Base-by-base conservation (phyloP, 2,888 invertebrate genomes). In the Noctua janthe region DNA sequence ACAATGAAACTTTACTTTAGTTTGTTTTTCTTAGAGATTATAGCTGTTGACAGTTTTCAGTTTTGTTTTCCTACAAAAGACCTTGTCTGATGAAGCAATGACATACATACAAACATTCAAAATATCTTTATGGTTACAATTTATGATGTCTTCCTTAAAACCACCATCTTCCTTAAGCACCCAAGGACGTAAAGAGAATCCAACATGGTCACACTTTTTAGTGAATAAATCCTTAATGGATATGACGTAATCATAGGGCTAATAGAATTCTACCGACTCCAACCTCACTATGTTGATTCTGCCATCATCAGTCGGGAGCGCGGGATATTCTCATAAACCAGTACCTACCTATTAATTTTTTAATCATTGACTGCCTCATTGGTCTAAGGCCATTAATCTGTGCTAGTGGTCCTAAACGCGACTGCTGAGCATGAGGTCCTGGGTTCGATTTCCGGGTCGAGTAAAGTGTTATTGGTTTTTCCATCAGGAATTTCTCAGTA, bases 21-120 rank as follows among this genome's bases (percentile, higher is more conserved):
- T 39, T 35, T 49, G 29, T 76, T 85, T 59, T 64, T 81, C 80
- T 59, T 59, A 23, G 7, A 69, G 43, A 71, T 71, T 71, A 69
- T n/a, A 29, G 35, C 20, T 70, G 49, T 71, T 54, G 51, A 29
- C 49, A 54, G 20, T 62, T 71, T 59, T 47, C 15, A 43, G 2
- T 81, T 83, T 79, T 43, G 51, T 83, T 75, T 85, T 81, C 56
- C 76, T 81, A 43, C 56, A 29, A 59, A 73, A 29, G 43, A 64
- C 85, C 76, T 81, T 81, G 64, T 39, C 10, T 23, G n/a, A n/a
- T 74, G n/a, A 64, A 64, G 17, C 29, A 20, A 39, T 66, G 64
- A 59, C 64, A 47, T 54, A 43, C 35, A 67, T 71, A 71, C 39
- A 70, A 56, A 71, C 49, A 69, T 78, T 62, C 39, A 51, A 73